These are phyloP conservation scores for Dendrocincla tyrannina DNA, from an alignment of 2,797 vertebrate species.

Conservation along the genomic window DNA sequence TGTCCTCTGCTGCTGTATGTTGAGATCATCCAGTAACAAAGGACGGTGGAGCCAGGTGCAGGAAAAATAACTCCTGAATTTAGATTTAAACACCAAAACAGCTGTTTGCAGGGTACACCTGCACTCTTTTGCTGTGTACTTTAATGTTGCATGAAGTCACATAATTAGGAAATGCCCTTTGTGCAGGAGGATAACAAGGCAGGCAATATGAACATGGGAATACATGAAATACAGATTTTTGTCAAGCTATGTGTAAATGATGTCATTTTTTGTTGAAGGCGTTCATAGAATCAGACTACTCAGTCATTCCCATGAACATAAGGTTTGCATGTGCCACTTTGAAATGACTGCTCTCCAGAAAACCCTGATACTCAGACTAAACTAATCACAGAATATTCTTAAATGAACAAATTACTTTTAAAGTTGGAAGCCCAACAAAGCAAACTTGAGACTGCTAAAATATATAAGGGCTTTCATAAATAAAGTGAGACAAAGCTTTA, in stretches of 20 bases:
- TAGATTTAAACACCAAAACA: background rate
- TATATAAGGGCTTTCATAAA: conserved; percentile 29
- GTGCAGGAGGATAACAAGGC: background rate
- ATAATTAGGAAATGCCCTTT: background rate
- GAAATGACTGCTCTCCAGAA: background rate
- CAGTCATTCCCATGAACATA: background rate
- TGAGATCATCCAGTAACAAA: background rate
- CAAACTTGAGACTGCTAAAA: conserved; percentile 30
- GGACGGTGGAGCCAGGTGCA: background rate
- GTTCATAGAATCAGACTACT: background rate
- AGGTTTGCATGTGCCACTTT: background rate
- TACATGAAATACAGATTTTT: background rate
- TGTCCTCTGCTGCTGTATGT: background rate
- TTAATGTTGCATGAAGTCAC: background rate
- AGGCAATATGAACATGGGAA: background rate
- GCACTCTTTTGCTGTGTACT: background rate
- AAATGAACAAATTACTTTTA: conserved; percentile 25
- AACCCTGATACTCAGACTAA: background rate
- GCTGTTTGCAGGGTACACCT: background rate
- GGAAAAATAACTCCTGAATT: background rate
- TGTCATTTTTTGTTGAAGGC: background rate
- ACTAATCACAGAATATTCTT: background rate
- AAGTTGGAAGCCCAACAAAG: conserved; percentile 37
- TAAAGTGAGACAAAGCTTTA: conserved; percentile 22
- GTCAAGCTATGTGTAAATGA: background rate